Conservation (phyloP, 2,113 vertebrate genomes). For the Peromyscus maniculatus region DNA sequence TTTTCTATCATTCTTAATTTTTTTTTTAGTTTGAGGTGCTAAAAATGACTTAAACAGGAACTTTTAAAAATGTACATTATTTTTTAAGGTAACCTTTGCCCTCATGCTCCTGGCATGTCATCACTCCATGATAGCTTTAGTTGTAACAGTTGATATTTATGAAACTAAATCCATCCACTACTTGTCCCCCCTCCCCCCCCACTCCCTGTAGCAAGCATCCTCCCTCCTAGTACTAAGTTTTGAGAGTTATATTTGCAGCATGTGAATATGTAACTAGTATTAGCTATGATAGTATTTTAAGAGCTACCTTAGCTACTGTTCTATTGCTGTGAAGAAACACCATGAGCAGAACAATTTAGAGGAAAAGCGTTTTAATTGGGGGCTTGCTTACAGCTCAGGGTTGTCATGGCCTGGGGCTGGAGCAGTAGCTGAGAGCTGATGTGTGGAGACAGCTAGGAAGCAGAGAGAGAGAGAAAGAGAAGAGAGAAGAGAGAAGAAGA, state of each 20-base stretch:
- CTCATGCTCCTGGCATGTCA: neutral
- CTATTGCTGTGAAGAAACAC: neutral
- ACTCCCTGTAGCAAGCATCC: no score
- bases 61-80: neutral
- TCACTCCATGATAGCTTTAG: slow-evolving; percentile 36
- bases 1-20: neutral
- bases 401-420: neutral
- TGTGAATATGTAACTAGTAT: slow-evolving; percentile 34
- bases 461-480: neutral
- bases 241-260: slow-evolving; percentile 59
- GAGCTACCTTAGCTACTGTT: neutral
- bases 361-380: neutral
- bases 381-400: neutral
- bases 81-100: neutral
- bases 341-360: neutral
- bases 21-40: neutral
- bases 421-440: neutral
- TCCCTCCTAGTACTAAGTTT: neutral
- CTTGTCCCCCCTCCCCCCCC: no score
- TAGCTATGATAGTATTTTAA: slow-evolving; percentile 37
- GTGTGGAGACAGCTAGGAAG: neutral
- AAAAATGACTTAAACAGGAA: neutral
- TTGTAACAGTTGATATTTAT: slow-evolving; percentile 46
- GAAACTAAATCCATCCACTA: neutral
- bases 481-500: neutral